Conservation (phyloP, 2,888 invertebrate species). For the Microchrysa polita region DNA sequence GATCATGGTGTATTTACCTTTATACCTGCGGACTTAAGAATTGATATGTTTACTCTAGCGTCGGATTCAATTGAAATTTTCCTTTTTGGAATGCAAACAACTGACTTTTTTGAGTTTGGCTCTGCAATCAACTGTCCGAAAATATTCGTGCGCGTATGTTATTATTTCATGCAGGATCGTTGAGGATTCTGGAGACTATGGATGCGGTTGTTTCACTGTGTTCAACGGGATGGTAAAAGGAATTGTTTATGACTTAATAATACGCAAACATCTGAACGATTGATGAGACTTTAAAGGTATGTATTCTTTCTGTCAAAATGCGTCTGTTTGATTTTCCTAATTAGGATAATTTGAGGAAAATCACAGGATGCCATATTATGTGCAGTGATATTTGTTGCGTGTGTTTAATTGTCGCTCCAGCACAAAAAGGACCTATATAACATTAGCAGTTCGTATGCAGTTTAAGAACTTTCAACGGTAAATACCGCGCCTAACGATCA, state of each 20-base stretch:
- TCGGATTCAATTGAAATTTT: slow-evolving; percentile 19
- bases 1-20: slow-evolving; percentile 32
- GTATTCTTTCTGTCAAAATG: neutral
- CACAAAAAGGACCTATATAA: too few relatives aligned
- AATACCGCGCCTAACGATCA: too few relatives aligned
- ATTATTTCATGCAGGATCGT: too few relatives aligned
- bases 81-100: slow-evolving; percentile 33
- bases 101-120: slow-evolving; percentile 17
- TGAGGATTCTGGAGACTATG: too few relatives aligned
- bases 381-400: neutral
- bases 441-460: too few relatives aligned
- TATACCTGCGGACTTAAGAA: slow-evolving; percentile 30
- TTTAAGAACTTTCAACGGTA: too few relatives aligned
- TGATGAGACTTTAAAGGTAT: neutral
- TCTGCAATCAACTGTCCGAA: neutral
- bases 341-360: slow-evolving; percentile 22
- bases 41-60: slow-evolving; percentile 32
- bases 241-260: slow-evolving; percentile 8
- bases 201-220: too few relatives aligned
- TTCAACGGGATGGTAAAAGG: neutral
- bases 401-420: too few relatives aligned
- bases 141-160: neutral
- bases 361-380: neutral
- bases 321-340: slow-evolving; percentile 13
- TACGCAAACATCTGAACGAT: slow-evolving; percentile 15